These are phyloP conservation scores for Melinaea menophilus DNA, from an alignment of 2,888 invertebrate genomes.

Conservation along the genomic window DNA sequence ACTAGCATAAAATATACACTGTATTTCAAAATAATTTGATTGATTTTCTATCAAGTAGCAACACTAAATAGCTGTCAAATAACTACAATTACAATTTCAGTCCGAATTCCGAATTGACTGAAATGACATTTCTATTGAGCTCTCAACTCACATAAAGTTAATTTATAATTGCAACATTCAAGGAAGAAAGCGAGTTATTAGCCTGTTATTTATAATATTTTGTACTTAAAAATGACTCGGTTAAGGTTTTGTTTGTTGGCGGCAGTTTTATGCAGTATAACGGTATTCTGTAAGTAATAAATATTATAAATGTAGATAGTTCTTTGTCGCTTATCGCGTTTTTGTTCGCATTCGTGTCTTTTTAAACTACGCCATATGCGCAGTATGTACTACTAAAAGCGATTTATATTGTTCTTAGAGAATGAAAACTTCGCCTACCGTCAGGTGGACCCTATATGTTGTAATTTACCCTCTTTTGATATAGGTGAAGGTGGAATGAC, in stretches of 20 bases:
- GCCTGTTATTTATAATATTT: slow-evolving; percentile 12
- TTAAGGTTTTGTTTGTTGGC: slow-evolving; percentile 54
- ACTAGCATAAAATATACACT: no score
- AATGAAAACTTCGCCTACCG: slow-evolving; percentile 34
- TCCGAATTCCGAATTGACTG: neutral
- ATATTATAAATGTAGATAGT: slow-evolving; percentile 38
- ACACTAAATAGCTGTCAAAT: neutral
- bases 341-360: slow-evolving; percentile 25
- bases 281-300: slow-evolving; percentile 59
- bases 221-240: slow-evolving; percentile 49
- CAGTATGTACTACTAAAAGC: slow-evolving; percentile 12
- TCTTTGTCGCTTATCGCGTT: slow-evolving; percentile 44
- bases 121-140: slow-evolving; percentile 3
- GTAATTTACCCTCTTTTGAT: slow-evolving; percentile 18
- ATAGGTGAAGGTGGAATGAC: slow-evolving; percentile 39
- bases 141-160: slow-evolving; percentile 38
- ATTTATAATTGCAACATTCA: slow-evolving; percentile 47
- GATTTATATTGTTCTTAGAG: neutral
- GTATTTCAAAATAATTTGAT: no score
- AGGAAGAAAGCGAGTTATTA: slow-evolving; percentile 34
- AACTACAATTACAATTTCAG: neutral
- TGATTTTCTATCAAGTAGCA: neutral
- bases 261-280: slow-evolving; percentile 54
- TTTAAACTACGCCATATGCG: slow-evolving; percentile 19
- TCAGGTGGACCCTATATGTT: slow-evolving; percentile 36